Evolutionary conservation across 1,140 invertebrate genomes (phyloP).

Genomic region (Dendrolimus punctatus): DNA sequence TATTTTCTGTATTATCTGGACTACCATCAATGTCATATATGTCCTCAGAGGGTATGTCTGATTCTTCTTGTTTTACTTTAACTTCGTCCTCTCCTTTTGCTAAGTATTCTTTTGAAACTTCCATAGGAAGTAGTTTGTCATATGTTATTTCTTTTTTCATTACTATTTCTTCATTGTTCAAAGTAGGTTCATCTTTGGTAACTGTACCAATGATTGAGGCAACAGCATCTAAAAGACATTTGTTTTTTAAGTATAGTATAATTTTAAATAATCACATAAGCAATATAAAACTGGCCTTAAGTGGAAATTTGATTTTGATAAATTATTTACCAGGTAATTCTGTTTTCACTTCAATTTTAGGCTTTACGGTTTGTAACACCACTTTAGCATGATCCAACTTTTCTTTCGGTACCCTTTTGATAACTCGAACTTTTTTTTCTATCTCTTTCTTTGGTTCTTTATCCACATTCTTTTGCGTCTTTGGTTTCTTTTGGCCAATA

Average conservation of each 20-base stretch:
- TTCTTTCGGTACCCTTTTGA: slow-evolving; percentile 16
- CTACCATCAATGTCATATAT: slow-evolving; percentile 3
- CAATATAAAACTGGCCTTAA: neutral
- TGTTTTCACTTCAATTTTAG: slow-evolving; percentile 14
- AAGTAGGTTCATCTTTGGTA: slow-evolving; percentile 14
- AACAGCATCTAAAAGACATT: slow-evolving; percentile 37
- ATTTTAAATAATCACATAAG: neutral
- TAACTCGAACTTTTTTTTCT: slow-evolving; percentile 12
- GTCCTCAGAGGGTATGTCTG: neutral
- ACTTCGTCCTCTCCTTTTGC: slow-evolving; percentile 7
- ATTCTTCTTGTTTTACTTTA: slow-evolving; percentile 4
- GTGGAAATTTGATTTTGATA: slow-evolving; percentile 1
- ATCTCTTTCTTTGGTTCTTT: slow-evolving; percentile 18
- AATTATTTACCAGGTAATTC: slow-evolving; percentile 20
- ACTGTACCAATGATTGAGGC: slow-evolving; percentile 55
- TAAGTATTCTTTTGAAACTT: slow-evolving; percentile 4
- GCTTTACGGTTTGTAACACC: too few relatives aligned
- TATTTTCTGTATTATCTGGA: neutral
- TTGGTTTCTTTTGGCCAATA: slow-evolving; percentile 66
- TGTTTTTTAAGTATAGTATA: slow-evolving; percentile 5
- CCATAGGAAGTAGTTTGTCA: too few relatives aligned
- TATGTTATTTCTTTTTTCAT: slow-evolving; percentile 6
- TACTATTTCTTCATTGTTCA: neutral
- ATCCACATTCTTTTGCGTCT: slow-evolving; percentile 9
- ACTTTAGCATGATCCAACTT: slow-evolving; percentile 13